Percentiles rank a stretch among this genome's conserved stretches.
Evolutionary conservation across 2,113 vertebrate species (phyloP).

Genomic region (Lontra canadensis): DNA sequence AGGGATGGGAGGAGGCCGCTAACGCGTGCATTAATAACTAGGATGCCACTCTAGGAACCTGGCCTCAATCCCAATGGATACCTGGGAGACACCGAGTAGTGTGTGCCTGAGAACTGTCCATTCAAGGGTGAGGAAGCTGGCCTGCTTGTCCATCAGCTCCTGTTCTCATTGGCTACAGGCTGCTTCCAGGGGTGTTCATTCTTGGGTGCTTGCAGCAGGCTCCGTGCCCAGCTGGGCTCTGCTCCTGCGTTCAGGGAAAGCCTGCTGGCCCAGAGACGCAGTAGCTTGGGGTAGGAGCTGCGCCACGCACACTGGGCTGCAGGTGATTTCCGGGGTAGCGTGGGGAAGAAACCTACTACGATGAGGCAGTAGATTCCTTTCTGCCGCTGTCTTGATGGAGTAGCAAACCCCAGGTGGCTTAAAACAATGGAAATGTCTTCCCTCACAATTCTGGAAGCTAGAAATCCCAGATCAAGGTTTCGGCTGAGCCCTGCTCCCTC

Average conservation of each 20-base stretch:
- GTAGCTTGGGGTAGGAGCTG: not conserved
- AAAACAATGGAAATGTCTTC: not conserved
- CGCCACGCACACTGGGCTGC: accelerated
- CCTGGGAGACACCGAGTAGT: not conserved
- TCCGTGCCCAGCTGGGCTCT: not conserved
- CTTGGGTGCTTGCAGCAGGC: not conserved
- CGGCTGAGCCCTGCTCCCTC: not conserved
- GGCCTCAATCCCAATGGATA: not conserved
- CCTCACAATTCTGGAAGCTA: not conserved
- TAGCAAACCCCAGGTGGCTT: not conserved
- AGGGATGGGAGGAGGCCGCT: not conserved
- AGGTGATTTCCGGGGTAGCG: not conserved
- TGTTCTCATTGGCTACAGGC: not conserved
- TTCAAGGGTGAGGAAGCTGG: not conserved
- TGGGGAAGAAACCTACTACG: not conserved
- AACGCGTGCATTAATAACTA: accelerated
- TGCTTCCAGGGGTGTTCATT: not conserved
- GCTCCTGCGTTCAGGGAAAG: not conserved
- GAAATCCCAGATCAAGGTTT: not conserved
- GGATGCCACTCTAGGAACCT: not conserved
- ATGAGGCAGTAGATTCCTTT: accelerated
- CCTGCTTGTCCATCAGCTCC: not conserved
- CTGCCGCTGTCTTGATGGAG: not conserved
- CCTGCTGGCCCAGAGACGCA: not conserved
- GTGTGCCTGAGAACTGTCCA: not conserved